Percentiles rank a stretch among this genome's conserved stretches.
phyloP scores from a whole-genome alignment of 2,888 invertebrate genomes.

The Volucella zonaria region DNA sequence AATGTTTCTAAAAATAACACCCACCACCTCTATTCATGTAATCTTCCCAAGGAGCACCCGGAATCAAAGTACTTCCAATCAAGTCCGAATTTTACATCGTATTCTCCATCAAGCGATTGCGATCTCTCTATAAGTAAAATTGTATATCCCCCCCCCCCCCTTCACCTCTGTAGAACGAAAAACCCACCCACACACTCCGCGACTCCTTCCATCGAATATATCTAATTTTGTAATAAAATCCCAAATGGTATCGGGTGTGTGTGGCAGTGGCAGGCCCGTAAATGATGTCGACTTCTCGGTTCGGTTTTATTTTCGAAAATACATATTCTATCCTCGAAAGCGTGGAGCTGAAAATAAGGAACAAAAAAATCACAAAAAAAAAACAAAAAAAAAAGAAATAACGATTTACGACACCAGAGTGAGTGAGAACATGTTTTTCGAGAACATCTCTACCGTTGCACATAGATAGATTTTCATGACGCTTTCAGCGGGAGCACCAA shows the following conservation, averaged over 20 bases:
- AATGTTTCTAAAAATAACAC: too few species aligned
- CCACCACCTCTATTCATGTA: too few species aligned
- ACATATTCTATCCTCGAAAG: slow-evolving; percentile 49
- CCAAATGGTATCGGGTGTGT: slow-evolving; percentile 66
- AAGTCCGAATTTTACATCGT: slow-evolving; percentile 56
- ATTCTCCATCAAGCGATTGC: slow-evolving; percentile 50
- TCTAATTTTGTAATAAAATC: slow-evolving; percentile 67
- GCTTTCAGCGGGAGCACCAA: slow-evolving; percentile 44
- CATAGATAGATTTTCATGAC: slow-evolving; percentile 21
- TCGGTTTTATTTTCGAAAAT: slow-evolving; percentile 74
- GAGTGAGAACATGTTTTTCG: slow-evolving; percentile 75
- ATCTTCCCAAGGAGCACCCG: background rate
- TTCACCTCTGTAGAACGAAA: slow-evolving; percentile 18
- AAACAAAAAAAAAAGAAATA: slow-evolving; percentile 8
- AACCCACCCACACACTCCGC: slow-evolving; percentile 18
- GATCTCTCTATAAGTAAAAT: slow-evolving; percentile 51
- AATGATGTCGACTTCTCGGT: slow-evolving; percentile 44
- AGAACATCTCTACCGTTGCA: slow-evolving; percentile 69
- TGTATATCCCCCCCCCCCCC: slow-evolving; percentile 38
- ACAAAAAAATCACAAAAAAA: background rate
- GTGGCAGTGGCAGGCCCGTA: slow-evolving; percentile 33
- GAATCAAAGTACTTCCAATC: background rate
- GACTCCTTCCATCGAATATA: slow-evolving; percentile 29
- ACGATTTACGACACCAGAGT: slow-evolving; percentile 58
- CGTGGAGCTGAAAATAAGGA: too few species aligned